Conservation (phyloP, 2,113 vertebrate genomes). For the Maccullochella peelii region DNA sequence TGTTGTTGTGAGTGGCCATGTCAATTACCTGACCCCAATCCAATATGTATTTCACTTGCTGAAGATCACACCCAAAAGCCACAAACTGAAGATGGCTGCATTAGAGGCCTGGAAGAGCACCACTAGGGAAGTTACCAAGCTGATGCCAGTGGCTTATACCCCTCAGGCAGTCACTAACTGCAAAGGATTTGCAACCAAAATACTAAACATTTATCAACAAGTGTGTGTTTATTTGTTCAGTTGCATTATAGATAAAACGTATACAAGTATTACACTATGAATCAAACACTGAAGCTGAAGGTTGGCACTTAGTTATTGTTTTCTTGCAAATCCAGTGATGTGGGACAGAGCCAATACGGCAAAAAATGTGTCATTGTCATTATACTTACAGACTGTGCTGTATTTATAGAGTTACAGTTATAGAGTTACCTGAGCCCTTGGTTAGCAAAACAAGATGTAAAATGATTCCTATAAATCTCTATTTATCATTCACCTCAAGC, state of each 20-base stretch:
- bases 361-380: conserved; percentile 7
- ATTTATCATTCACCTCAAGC: conserved; percentile 10
- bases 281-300: conserved; percentile 14
- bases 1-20: conserved; percentile 13
- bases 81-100: conserved; percentile 18
- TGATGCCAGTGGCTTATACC: conserved; percentile 21
- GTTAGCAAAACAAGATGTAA: conserved; percentile 36
- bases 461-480: conserved; percentile 24
- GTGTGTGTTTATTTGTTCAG: conserved; percentile 9
- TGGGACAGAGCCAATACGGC: not conserved
- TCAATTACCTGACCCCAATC: conserved; percentile 18
- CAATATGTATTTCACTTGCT: conserved; percentile 27
- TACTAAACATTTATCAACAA: not conserved
- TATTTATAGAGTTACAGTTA: conserved; percentile 6
- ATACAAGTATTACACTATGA: conserved; percentile 4
- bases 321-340: conserved; percentile 18
- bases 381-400: not conserved
- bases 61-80: conserved; percentile 4
- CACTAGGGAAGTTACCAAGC: not conserved
- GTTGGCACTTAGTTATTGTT: conserved; percentile 14
- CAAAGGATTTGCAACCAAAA: conserved; percentile 18
- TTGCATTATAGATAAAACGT: conserved; percentile 6
- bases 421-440: conserved; percentile 10
- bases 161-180: conserved; percentile 11
- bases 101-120: conserved; percentile 11